Percentiles rank a stretch among this genome's conserved stretches.
Conservation (phyloP, 2,113 vertebrate species). For the Buteo buteo region DNA sequence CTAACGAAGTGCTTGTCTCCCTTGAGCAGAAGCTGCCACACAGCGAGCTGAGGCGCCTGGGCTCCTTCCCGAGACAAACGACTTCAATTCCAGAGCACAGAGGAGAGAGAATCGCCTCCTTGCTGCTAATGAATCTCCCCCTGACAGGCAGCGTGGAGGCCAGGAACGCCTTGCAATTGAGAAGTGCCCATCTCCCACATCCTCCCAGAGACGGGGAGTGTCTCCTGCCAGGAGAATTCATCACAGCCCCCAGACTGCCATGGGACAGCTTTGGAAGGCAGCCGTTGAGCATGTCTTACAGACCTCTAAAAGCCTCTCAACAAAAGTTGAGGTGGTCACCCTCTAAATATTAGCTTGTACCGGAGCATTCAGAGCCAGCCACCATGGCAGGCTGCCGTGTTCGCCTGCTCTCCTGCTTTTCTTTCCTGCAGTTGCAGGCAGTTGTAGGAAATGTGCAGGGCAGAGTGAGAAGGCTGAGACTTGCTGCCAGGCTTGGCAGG, state of each 20-base stretch:
- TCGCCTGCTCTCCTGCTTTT: background rate
- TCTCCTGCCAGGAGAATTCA: background rate
- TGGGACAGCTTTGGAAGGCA: background rate
- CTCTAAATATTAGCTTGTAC: background rate
- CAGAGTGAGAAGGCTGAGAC: conserved; percentile 9
- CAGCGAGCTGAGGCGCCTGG: background rate
- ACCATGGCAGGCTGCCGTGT: rapidly evolving
- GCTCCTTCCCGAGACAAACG: background rate
- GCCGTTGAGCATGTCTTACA: background rate
- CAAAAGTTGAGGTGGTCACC: background rate
- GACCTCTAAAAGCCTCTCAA: background rate
- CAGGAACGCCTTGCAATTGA: background rate
- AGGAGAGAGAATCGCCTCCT: background rate
- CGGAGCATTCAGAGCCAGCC: background rate
- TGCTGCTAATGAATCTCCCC: conserved; percentile 16
- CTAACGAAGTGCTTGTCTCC: conserved; percentile 22
- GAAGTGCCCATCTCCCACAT: background rate
- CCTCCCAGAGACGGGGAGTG: background rate
- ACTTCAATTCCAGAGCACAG: conserved; percentile 45
- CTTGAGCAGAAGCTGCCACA: conserved; percentile 51
- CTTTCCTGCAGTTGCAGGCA: background rate
- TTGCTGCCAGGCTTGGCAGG: background rate
- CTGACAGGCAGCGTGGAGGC: background rate
- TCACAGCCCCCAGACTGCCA: background rate
- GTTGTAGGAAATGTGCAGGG: background rate